phyloP scores from a whole-genome alignment of 2,888 invertebrate genomes.

The Chrysolina americana region DNA sequence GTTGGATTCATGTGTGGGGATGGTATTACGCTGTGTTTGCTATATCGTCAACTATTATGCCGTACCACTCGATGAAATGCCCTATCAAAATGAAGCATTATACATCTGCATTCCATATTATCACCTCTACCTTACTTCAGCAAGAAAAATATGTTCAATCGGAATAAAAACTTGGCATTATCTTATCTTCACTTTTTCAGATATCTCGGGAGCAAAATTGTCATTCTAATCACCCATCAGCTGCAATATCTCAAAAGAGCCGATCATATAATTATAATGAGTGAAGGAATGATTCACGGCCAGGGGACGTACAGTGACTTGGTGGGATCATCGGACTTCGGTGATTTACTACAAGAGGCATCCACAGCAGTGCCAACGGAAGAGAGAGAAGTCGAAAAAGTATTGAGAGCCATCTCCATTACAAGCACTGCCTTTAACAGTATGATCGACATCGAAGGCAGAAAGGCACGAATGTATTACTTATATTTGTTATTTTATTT shows the following conservation, averaged over 20 bases:
- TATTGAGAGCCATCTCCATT: conserved; percentile 51
- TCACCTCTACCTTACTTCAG: no score
- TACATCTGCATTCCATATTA: no score
- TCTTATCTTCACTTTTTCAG: conserved; percentile 60
- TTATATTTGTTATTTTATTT: not conserved
- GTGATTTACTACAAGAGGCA: conserved; percentile 58
- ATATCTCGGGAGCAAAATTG: conserved; percentile 73
- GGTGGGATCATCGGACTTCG: conserved; percentile 62
- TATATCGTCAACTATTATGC: no score
- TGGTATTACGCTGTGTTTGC: no score
- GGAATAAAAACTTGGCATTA: not conserved
- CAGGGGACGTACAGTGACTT: conserved; percentile 37
- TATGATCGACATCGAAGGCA: conserved; percentile 58
- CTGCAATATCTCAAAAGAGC: conserved; percentile 75
- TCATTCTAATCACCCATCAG: conserved; percentile 80
- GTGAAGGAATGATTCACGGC: conserved; percentile 68
- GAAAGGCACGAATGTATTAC: conserved; percentile 47
- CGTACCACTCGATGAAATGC: no score
- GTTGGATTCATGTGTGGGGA: no score
- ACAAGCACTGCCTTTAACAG: conserved; percentile 55
- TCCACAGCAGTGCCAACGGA: conserved; percentile 38
- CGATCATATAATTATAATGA: conserved; percentile 61
- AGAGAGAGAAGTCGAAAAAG: conserved; percentile 52
- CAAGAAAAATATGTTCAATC: not conserved
- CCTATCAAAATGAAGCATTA: no score